Conservation (phyloP, 2,113 vertebrate species). For the Anhinga rufa region DNA sequence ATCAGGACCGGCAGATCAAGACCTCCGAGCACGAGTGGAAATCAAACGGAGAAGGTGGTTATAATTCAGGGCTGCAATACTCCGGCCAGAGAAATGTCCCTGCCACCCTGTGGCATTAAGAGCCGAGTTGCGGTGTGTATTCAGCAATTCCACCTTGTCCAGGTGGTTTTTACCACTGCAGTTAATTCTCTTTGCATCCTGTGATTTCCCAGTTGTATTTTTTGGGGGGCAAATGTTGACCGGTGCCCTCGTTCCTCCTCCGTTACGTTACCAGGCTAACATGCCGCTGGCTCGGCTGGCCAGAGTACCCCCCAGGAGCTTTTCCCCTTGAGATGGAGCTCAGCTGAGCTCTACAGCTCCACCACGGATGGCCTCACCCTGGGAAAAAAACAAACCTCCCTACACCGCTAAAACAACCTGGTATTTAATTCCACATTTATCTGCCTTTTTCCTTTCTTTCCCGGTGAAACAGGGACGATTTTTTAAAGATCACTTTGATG, state of each 20-base stretch:
- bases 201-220: neutral
- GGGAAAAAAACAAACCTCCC: neutral
- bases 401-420: neutral
- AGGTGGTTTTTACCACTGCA: fast-evolving
- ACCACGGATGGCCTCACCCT: neutral
- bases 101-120: fast-evolving
- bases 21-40: neutral
- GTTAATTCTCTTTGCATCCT: neutral
- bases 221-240: neutral
- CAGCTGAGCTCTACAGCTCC: neutral
- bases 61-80: neutral
- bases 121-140: neutral
- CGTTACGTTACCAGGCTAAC: neutral
- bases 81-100: neutral
- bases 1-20: neutral
- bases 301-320: neutral
- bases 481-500: neutral
- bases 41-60: neutral
- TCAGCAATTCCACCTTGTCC: neutral
- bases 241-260: neutral
- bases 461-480: neutral
- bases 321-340: neutral
- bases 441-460: neutral
- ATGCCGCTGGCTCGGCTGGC: neutral
- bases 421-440: neutral